Evolutionary conservation across 2,797 vertebrate genomes (phyloP), one percentile per base, ranked within the genome.

Genomic region (Chaetodon trifasciatus): DNA sequence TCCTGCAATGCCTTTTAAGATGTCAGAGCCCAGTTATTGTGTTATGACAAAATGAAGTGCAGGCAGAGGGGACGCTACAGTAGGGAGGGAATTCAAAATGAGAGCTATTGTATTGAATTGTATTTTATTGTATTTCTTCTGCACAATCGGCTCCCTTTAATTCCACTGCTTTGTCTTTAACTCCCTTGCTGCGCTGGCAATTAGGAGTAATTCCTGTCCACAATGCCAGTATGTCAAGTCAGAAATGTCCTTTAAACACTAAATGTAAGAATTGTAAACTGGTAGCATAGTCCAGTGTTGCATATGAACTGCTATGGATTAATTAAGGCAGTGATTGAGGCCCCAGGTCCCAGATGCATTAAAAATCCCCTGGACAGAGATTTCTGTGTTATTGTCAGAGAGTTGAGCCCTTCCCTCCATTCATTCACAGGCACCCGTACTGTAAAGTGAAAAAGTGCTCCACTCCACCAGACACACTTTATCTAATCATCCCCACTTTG

Each of bases 401-500:
- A 74, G 82, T 64, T 49, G 75, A 86, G 84, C 78, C 73, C 78
- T 58, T 86, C 57, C 80, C 80, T 82, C 78, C 78, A 47, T 82
- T 87, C 88, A 87, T 85, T 86, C 82, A 76, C 86, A 82, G 85
- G 24, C 86, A 55, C 81, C 23, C 79, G 82, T 83, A 65, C 83
- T 84, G 83, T 91, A 86, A 91, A 91, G 89, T 93, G 90, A 86
- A 87, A 84, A 87, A 92, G 86, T 75, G 78, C 89, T 95, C 88
- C 88, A 70, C 92, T 95, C 93, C 92, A 85, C 87, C 70, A 93
- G 92, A 88, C 69, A 70, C 83, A 74, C 92, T 95, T 95, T 90
- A 95, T 95, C 92, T 95, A 95, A 96, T 95, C 73, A 75, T 87
- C 85, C 81, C 90, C 89, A 86, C 91, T 95, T 96, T 95, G 87